Evolutionary conservation across 2,888 invertebrate genomes (phyloP).

Genomic region (Mystacides longicornis): DNA sequence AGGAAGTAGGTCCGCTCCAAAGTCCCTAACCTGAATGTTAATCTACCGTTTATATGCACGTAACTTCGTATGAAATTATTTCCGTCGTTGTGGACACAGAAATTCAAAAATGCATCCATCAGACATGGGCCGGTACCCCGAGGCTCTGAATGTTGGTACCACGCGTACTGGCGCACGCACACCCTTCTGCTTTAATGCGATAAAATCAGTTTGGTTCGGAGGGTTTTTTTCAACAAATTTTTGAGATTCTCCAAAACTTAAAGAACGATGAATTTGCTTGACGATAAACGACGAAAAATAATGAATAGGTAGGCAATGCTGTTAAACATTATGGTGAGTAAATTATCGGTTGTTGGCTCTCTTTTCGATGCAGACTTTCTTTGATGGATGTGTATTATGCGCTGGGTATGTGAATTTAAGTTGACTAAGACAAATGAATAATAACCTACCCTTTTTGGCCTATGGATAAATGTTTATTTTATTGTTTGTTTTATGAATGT

Average conservation of each 20-base stretch:
- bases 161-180: not conserved
- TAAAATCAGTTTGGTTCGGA: constrained; percentile 8
- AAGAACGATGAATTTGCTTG: not conserved
- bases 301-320: not conserved
- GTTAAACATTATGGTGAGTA: not conserved
- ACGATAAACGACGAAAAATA: not conserved
- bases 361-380: not conserved
- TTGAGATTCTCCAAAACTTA: not conserved
- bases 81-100: not conserved
- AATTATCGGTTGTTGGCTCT: not conserved
- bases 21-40: not conserved
- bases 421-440: constrained; percentile 1
- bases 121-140: not conserved
- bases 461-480: not conserved
- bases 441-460: constrained; percentile 1
- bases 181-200: constrained; percentile 11
- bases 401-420: not conserved
- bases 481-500: too few relatives aligned
- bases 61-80: not conserved
- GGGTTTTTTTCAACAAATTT: constrained; percentile 2
- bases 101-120: not conserved
- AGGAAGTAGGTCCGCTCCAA: not conserved
- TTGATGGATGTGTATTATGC: not conserved
- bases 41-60: constrained; percentile 2
- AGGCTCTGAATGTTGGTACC: not conserved